These are phyloP conservation scores for Polydesmus complanatus DNA, from an alignment of 2,888 invertebrate species.

Conservation along the genomic window DNA sequence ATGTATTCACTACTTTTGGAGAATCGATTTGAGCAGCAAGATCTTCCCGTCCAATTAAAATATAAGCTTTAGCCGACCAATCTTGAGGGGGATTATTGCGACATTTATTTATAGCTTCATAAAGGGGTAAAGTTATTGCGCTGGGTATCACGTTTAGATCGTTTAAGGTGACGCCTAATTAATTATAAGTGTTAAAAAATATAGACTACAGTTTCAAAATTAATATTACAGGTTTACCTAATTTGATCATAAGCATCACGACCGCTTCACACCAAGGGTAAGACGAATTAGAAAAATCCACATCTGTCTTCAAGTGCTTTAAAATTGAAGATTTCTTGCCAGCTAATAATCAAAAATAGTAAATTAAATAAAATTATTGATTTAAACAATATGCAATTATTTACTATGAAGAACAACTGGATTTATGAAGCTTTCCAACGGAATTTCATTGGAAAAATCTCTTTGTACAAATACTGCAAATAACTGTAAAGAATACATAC, in stretches of 20 bases:
- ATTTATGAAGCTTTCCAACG: background rate
- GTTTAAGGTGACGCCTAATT: conserved; percentile 52
- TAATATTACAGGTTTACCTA: background rate
- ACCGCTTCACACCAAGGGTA: background rate
- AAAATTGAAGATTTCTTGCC: background rate
- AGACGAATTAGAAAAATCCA: background rate
- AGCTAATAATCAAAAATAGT: background rate
- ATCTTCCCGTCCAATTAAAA: conserved; percentile 53
- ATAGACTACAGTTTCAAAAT: background rate
- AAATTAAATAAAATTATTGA: background rate
- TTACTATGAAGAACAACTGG: background rate
- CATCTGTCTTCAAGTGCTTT: background rate
- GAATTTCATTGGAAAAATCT: background rate
- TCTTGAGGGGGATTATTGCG: conserved; percentile 54
- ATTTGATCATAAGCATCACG: conserved; percentile 1
- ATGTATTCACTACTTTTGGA: background rate
- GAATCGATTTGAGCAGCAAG: conserved; percentile 36
- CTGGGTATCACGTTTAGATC: conserved; percentile 56
- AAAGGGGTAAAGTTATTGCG: conserved; percentile 52
- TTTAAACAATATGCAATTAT: background rate
- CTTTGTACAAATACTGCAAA: conserved; percentile 10
- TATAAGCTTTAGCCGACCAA: conserved; percentile 57
- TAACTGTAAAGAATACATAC: conserved; percentile 10
- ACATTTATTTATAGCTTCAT: conserved; percentile 53
- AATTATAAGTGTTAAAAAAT: no score